These are phyloP conservation scores for Sarcophilus harrisii DNA, from an alignment of 2,797 vertebrate species.

Conservation along the genomic window DNA sequence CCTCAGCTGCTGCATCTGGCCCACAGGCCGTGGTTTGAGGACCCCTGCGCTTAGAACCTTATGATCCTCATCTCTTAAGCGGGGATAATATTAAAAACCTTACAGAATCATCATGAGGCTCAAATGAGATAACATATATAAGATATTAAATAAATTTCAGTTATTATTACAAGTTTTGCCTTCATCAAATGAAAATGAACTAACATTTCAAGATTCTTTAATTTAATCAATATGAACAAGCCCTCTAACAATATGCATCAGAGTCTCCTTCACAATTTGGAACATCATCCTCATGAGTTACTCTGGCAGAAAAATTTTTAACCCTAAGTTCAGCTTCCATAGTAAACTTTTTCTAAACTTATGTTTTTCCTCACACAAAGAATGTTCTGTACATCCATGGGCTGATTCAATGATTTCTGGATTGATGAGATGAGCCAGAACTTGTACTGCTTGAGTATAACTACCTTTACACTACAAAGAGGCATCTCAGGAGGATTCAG, in stretches of 20 bases:
- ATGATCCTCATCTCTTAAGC: neutral
- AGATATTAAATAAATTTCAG: conserved; percentile 75
- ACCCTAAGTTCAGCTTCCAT: neutral
- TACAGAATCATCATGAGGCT: neutral
- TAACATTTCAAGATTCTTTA: neutral
- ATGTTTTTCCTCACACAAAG: neutral
- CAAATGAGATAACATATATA: neutral
- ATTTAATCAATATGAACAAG: neutral
- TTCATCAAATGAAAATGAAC: conserved; percentile 75
- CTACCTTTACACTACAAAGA: neutral
- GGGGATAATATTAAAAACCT: neutral
- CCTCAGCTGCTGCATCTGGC: too few relatives aligned
- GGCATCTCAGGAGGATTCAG: neutral
- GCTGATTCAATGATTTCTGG: neutral
- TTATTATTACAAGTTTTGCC: conserved; percentile 70
- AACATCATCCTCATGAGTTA: neutral
- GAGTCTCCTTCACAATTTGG: neutral
- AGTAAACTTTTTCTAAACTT: neutral
- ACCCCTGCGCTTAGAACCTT: neutral
- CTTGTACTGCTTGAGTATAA: neutral
- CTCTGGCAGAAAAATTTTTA: neutral
- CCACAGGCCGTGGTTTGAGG: neutral
- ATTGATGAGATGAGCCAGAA: neutral
- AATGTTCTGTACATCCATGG: neutral
- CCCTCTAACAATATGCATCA: neutral